A percentile compares a stretch with the other conserved stretches of the same genome.
phyloP scores from a whole-genome alignment of 2,797 vertebrate species.

The Scomberomorus guttatus region DNA sequence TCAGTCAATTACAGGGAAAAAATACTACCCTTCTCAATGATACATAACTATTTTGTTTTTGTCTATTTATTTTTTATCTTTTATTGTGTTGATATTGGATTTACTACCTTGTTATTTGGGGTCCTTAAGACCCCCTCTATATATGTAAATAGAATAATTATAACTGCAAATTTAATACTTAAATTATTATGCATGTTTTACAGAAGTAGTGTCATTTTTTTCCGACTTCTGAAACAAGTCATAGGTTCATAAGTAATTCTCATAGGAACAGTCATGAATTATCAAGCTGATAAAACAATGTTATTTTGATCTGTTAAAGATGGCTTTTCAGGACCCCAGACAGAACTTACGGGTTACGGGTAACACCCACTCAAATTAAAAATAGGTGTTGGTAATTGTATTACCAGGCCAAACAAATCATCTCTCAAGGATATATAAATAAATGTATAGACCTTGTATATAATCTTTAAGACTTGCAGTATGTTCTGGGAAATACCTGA shows the following conservation, averaged over 20 bases:
- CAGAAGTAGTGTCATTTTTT: not conserved
- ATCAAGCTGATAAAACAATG: not conserved
- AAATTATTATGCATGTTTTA: not conserved
- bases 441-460: conserved; percentile 12
- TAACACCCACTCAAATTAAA: not conserved
- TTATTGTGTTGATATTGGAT: not conserved
- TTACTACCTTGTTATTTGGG: not conserved
- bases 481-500: conserved; percentile 35
- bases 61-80: no score
- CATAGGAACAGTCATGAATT: not conserved
- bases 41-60: not conserved
- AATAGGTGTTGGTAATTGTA: not conserved
- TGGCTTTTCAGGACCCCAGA: not conserved
- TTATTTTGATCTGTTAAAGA: not conserved
- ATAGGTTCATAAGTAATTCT: not conserved
- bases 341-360: not conserved
- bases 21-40: no score
- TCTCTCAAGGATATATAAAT: not conserved
- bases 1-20: not conserved
- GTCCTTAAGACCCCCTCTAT: not conserved
- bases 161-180: not conserved
- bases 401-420: not conserved
- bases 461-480: conserved; percentile 5
- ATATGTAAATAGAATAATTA: not conserved
- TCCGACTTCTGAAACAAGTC: not conserved